Percentiles rank a stretch among this genome's conserved stretches.
Evolutionary conservation across 1,140 invertebrate genomes (phyloP).

Genomic region (Luehdorfia chinensis): DNA sequence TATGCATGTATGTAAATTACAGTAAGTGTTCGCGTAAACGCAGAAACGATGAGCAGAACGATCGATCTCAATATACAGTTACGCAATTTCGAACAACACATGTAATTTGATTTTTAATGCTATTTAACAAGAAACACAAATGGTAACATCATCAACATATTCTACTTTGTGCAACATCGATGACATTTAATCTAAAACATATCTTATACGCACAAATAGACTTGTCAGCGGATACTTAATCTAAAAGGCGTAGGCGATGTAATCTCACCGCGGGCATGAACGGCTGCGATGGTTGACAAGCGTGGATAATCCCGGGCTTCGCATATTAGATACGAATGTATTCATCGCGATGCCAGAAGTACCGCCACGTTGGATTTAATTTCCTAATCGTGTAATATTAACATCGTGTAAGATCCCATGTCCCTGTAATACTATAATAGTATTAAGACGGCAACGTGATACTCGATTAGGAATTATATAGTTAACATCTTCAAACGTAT

Average conservation of each 20-base stretch:
- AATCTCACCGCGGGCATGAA: constrained; percentile 42
- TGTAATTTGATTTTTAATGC: no score
- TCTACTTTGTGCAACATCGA: constrained; percentile 1
- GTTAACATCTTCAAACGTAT: no score
- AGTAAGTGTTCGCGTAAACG: no score
- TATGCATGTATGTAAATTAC: no score
- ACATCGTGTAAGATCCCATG: constrained; percentile 4
- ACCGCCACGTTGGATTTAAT: constrained; percentile 11
- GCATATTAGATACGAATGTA: constrained; percentile 31
- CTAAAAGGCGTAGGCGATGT: constrained; percentile 47
- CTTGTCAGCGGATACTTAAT: constrained; percentile 43
- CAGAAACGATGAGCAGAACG: no score
- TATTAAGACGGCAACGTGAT: constrained; percentile 5
- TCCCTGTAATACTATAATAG: constrained; percentile 9
- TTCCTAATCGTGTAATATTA: constrained; percentile 17
- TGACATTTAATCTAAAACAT: constrained; percentile 25
- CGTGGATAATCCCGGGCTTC: constrained; percentile 44
- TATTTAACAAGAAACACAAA: no score
- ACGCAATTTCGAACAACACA: no score
- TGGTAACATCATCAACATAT: no score
- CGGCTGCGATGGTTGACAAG: constrained; percentile 31
- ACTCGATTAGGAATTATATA: neutral
- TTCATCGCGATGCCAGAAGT: constrained; percentile 19
- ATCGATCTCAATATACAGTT: no score
- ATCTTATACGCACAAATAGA: constrained; percentile 36